A percentile compares a stretch with the other conserved stretches of the same genome.
phyloP scores from a whole-genome alignment of 2,888 invertebrate genomes.

The Phaedon cochleariae region DNA sequence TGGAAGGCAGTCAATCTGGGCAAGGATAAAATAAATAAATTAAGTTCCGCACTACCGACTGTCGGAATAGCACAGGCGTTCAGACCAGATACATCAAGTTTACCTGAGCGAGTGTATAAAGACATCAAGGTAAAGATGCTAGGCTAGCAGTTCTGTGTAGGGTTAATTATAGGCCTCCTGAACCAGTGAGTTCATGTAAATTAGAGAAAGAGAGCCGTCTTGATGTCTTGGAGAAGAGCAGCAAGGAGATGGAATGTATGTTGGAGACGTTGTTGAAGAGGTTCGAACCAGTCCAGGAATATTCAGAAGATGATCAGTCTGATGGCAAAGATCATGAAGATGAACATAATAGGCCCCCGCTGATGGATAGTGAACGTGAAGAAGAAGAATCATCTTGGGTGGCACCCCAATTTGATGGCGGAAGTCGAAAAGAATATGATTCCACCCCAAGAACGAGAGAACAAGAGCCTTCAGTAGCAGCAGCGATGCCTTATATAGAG shows the following conservation, averaged over 20 bases:
- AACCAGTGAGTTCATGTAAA: not conserved
- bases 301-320: no score
- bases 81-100: slow-evolving; percentile 18
- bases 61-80: slow-evolving; percentile 42
- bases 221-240: not conserved
- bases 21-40: slow-evolving; percentile 40
- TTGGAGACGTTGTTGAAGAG: not conserved
- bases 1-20: slow-evolving; percentile 24
- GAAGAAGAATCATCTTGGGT: no score
- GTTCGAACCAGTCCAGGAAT: not conserved
- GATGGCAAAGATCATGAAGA: no score
- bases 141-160: not conserved
- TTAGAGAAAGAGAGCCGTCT: not conserved
- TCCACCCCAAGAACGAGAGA: slow-evolving; percentile 17
- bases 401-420: no score
- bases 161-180: not conserved
- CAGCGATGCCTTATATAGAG: slow-evolving; percentile 22
- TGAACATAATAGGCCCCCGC: no score
- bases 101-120: not conserved
- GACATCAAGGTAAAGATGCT: not conserved
- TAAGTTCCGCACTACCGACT: slow-evolving; percentile 45
- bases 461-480: slow-evolving; percentile 12
- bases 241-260: not conserved
- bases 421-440: not conserved
- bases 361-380: no score